A percentile compares a stretch with the other conserved stretches of the same genome.
These are phyloP conservation scores for Malacosoma neustria DNA, from an alignment of 2,888 invertebrate genomes.

Conservation along the genomic window DNA sequence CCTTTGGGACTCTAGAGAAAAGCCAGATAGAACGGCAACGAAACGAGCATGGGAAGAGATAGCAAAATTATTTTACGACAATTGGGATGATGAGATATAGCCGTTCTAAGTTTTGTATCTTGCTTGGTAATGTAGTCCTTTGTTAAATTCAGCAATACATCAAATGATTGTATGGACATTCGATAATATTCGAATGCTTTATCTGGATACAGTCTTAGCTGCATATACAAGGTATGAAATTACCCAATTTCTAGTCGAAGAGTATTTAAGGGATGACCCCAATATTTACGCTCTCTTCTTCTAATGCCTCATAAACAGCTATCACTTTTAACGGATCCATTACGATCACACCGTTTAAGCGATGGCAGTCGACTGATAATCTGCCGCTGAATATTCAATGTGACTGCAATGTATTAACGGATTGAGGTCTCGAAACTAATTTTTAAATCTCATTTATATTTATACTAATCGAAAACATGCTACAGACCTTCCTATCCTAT, in stretches of 20 bases:
- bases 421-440: neutral
- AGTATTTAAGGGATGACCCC: neutral
- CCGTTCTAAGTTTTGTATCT: neutral
- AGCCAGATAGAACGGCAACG: neutral
- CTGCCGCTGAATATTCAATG: neutral
- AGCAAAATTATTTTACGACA: neutral
- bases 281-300: neutral
- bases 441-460: too few relatives aligned
- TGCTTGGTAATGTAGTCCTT: neutral
- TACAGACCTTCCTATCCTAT: too few relatives aligned
- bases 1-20: too few relatives aligned
- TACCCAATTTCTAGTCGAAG: neutral
- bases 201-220: constrained; percentile 12
- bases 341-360: neutral
- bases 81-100: neutral
- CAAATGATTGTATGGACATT: constrained; percentile 10
- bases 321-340: neutral
- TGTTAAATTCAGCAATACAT: neutral
- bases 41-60: neutral
- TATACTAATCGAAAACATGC: too few relatives aligned
- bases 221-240: neutral
- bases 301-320: neutral
- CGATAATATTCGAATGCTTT: constrained; percentile 15
- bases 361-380: neutral
- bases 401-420: neutral